These are phyloP conservation scores for Echinometra lucunter DNA, from an alignment of 53 echinoderm and acorn worm genomes.

Conservation along the genomic window DNA sequence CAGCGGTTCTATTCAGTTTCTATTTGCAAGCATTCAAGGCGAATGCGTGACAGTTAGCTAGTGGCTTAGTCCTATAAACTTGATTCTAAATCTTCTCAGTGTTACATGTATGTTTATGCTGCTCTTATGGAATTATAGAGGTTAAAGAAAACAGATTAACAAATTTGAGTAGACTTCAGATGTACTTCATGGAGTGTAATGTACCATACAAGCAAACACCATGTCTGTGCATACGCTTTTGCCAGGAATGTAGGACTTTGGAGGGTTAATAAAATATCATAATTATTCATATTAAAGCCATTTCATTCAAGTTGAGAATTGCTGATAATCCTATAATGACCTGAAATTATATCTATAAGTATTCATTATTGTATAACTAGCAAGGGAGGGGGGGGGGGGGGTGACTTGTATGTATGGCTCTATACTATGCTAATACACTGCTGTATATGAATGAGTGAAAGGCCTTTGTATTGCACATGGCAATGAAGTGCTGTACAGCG, in stretches of 20 bases:
- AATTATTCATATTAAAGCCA: too few species aligned
- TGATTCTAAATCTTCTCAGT: not conserved
- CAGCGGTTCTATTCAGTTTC: slow-evolving; percentile 24
- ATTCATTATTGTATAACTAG: too few species aligned
- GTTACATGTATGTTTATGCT: not conserved
- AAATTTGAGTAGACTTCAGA: not conserved
- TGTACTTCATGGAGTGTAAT: not conserved
- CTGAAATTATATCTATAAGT: too few species aligned
- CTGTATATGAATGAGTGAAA: not conserved
- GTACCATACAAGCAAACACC: not conserved
- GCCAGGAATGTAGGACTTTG: too few species aligned
- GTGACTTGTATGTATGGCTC: too few species aligned
- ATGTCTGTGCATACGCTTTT: not conserved
- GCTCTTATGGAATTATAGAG: not conserved
- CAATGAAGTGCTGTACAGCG: too few species aligned
- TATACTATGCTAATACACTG: too few species aligned
- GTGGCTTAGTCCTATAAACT: not conserved
- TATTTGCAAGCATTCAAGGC: slow-evolving; percentile 45
- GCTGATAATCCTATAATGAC: too few species aligned
- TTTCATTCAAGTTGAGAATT: too few species aligned
- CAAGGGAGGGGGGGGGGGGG: too few species aligned
- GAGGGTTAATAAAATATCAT: too few species aligned
- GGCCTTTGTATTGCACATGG: not conserved
- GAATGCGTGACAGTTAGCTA: not conserved
- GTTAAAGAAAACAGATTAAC: slow-evolving; percentile 51